Base-by-base conservation (phyloP, 2,113 vertebrate genomes). In the Nothocercus nigrocapillus region DNA sequence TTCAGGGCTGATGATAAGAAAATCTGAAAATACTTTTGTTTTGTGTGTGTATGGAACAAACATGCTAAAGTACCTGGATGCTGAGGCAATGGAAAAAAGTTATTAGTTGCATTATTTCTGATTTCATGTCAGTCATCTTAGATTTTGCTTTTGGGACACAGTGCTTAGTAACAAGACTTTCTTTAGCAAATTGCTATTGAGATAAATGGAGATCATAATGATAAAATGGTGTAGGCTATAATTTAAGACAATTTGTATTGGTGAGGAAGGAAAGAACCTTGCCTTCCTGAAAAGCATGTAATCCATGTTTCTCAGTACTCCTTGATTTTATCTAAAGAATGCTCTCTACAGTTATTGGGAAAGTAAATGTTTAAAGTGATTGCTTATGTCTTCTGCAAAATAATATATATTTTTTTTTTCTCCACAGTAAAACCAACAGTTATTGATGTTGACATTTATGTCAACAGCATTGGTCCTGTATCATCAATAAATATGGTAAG, bases 401-500 rank as follows among this genome's bases (percentile, higher is more conserved):
- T 91, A 64, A 56, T 85, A 8, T 20, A 36, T 36, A 36, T 95
- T 81, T 70, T 93, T 62, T 97, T 95, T 97, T 86, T 95, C 61
- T 95, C 88, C 90, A 66, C 98, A 99, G 99, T 98, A 82, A 99
- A 99, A 97, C 99, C 99, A 13, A 99, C 99, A 4, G 97, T 99
- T 59, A 99, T 99, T 64, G 99, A 99, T 51, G 99, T 99, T 40
- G 99, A 99, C 97, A 99, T 99, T 96, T 99, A 98, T 76, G 99
- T 99, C 88, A 99, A 99, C 98, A 99, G 99, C 98, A 99, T 99
- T 47, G 99, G 99, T 47, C 99, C 99, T 1, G 99, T 99, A 79
- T 99, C 99, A 9, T 99, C 99, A 42, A 99, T 99, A 97, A 99
- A 99, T 95, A 99, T 99, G 99, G 99, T 99, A 96, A 99, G 99